phyloP scores from a whole-genome alignment of 2,888 invertebrate species.

The Caenorhabditis doughertyi region DNA sequence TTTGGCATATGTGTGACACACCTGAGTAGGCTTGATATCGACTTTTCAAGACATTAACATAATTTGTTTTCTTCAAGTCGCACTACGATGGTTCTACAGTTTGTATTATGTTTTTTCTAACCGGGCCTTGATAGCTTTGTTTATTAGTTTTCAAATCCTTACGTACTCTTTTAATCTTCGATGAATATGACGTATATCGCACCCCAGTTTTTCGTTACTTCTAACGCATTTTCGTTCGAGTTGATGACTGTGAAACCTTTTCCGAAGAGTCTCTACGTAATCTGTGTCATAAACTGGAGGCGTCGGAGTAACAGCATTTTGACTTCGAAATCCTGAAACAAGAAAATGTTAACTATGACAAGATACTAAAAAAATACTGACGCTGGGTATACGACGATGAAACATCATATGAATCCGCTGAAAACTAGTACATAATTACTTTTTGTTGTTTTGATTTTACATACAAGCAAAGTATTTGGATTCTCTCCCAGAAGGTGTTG shows the following conservation, averaged over 20 bases:
- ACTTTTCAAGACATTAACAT: too few species aligned
- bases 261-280: constrained; percentile 42
- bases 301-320: not conserved
- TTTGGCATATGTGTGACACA: too few species aligned
- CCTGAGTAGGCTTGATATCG: too few species aligned
- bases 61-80: too few species aligned
- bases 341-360: not conserved
- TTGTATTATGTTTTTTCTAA: too few species aligned
- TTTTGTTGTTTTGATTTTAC: not conserved
- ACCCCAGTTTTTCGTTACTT: constrained; percentile 29
- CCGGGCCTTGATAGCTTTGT: too few species aligned
- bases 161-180: constrained; percentile 38
- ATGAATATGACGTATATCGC: constrained; percentile 4
- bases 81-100: too few species aligned
- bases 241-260: constrained; percentile 9
- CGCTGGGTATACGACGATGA: not conserved
- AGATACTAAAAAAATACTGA: not conserved
- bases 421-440: not conserved
- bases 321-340: not conserved
- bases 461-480: not conserved
- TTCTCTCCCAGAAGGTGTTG: not conserved
- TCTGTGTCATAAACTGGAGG: constrained; percentile 11
- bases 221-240: constrained; percentile 9
- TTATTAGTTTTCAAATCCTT: too few species aligned
- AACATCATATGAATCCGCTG: not conserved